Evolutionary conservation across 1,140 invertebrate genomes (phyloP).

Genomic region (Coboldia fuscipes): DNA sequence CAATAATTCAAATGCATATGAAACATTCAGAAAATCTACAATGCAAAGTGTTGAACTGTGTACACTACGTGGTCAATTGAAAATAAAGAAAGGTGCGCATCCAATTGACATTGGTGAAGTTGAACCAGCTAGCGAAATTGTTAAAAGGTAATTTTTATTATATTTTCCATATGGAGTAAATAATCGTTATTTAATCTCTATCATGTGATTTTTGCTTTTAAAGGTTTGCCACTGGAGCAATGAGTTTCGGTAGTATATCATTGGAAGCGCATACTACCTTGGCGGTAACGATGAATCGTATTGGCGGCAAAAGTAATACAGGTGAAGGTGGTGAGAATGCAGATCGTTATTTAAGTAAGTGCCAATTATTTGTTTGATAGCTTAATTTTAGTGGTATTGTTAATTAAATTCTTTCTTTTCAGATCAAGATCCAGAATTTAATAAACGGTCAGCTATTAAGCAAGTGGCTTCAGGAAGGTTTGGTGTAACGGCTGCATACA

Average conservation of each 20-base stretch:
- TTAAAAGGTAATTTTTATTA: conserved; percentile 53
- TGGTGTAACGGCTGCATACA: conserved; percentile 91
- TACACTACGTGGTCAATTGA: conserved; percentile 80
- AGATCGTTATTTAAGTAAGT: conserved; percentile 53
- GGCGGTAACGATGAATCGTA: conserved; percentile 92
- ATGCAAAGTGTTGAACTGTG: conserved; percentile 72
- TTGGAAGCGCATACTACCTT: conserved; percentile 87
- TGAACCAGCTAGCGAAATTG: conserved; percentile 82
- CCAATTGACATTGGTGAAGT: conserved; percentile 71
- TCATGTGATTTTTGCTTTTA: conserved; percentile 1
- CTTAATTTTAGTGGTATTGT: neutral
- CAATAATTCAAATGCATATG: conserved; percentile 68
- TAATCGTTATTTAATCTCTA: no score
- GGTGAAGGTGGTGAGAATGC: conserved; percentile 87
- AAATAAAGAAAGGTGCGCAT: conserved; percentile 53
- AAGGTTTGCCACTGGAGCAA: conserved; percentile 26
- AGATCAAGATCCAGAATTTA: conserved; percentile 49
- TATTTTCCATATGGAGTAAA: neutral
- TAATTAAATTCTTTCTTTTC: neutral
- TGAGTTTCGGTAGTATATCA: conserved; percentile 35
- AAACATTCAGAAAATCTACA: conserved; percentile 69
- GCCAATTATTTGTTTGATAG: neutral
- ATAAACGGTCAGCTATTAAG: conserved; percentile 63
- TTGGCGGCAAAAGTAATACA: conserved; percentile 91
- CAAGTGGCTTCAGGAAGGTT: conserved; percentile 95